Conservation (phyloP, 1,140 invertebrate species). For the Aphis gossypii region DNA sequence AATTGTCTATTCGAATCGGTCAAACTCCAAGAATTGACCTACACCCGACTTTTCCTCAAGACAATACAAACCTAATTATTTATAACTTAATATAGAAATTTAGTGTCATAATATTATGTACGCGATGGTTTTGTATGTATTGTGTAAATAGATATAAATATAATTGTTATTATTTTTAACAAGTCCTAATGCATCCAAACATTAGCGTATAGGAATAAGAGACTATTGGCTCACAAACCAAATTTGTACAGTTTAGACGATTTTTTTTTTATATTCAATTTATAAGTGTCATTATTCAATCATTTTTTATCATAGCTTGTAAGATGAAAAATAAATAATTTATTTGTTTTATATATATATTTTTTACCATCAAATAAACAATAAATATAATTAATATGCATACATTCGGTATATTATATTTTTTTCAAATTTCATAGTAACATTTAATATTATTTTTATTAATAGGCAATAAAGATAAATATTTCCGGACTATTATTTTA, state of each 20-base stretch:
- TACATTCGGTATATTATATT: conserved; percentile 22
- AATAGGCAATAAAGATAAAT: conserved; percentile 32
- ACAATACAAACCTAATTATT: conserved; percentile 44
- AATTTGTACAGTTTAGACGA: conserved; percentile 55
- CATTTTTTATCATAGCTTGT: conserved; percentile 32
- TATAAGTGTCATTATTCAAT: conserved; percentile 32
- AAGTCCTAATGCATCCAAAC: conserved; percentile 50
- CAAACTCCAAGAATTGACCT: not conserved
- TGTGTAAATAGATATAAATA: conserved; percentile 55
- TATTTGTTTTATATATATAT: conserved; percentile 36
- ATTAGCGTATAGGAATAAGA: conserved; percentile 42
- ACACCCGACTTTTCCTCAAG: conserved; percentile 26
- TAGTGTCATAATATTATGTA: conserved; percentile 55
- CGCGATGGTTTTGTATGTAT: conserved; percentile 47
- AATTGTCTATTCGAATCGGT: not conserved
- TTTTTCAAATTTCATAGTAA: not conserved
- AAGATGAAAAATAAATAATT: conserved; percentile 41
- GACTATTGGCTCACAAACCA: conserved; percentile 55
- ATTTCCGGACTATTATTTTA: conserved; percentile 27
- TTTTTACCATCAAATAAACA: conserved; percentile 43
- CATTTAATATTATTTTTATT: conserved; percentile 5
- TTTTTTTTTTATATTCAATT: conserved; percentile 31
- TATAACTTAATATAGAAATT: conserved; percentile 42
- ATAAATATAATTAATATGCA: conserved; percentile 18
- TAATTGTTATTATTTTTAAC: conserved; percentile 53